phyloP scores from a whole-genome alignment of 2,888 invertebrate species.

The Polymixis flavicincta region DNA sequence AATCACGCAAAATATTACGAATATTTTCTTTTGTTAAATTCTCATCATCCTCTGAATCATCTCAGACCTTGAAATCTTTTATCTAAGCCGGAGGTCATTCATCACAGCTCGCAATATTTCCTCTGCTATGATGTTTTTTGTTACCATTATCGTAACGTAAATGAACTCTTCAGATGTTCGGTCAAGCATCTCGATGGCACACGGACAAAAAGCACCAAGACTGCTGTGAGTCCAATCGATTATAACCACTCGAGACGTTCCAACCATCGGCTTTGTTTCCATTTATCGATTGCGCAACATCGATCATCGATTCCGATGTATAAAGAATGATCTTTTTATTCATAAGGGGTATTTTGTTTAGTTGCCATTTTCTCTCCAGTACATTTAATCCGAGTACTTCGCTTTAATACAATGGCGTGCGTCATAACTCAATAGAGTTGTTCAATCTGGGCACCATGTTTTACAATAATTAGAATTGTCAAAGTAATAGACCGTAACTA shows the following conservation, averaged over 20 bases:
- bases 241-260: conserved; percentile 74
- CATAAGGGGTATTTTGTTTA: conserved; percentile 41
- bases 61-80: conserved; percentile 53
- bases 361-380: conserved; percentile 42
- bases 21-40: conserved; percentile 42
- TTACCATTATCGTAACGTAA: conserved; percentile 66
- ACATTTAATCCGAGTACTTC: conserved; percentile 31
- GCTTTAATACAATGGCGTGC: conserved; percentile 40
- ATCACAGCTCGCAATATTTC: conserved; percentile 55
- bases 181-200: conserved; percentile 71
- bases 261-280: conserved; percentile 73
- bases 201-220: conserved; percentile 71
- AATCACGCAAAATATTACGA: conserved; percentile 25
- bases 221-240: conserved; percentile 77
- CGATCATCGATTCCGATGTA: conserved; percentile 52
- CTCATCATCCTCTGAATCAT: conserved; percentile 24
- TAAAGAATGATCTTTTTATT: conserved; percentile 61
- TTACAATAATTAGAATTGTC: conserved; percentile 61
- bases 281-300: conserved; percentile 78
- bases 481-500: conserved; percentile 58
- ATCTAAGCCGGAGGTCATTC: conserved; percentile 60
- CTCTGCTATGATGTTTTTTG: conserved; percentile 61
- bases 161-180: conserved; percentile 75
- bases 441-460: conserved; percentile 52
- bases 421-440: conserved; percentile 59